These are phyloP conservation scores for Hymenochirus boettgeri DNA, from an alignment of 2,113 vertebrate genomes.

Conservation along the genomic window DNA sequence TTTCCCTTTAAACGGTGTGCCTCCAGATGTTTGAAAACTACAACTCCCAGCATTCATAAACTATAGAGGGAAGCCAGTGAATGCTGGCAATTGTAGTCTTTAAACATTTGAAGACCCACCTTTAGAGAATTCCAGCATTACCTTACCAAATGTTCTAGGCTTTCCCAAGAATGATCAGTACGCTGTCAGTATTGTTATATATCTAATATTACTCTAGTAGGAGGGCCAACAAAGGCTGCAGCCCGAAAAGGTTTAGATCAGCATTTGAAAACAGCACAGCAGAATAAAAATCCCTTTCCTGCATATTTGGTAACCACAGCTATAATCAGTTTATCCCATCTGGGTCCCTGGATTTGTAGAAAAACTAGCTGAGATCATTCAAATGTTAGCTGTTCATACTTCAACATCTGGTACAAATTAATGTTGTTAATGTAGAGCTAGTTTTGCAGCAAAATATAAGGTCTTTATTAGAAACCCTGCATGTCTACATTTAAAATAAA, in stretches of 20 bases:
- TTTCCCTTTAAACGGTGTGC: too few relatives aligned
- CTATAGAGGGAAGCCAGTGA: too few relatives aligned
- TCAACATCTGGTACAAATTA: slow-evolving; percentile 36
- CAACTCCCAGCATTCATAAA: too few relatives aligned
- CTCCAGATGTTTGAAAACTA: too few relatives aligned
- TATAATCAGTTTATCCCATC: slow-evolving; percentile 49
- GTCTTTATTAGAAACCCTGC: background rate
- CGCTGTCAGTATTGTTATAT: too few relatives aligned
- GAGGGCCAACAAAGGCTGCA: slow-evolving; percentile 4
- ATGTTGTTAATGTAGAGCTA: slow-evolving; percentile 4
- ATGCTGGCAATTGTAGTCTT: too few relatives aligned
- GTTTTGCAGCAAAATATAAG: slow-evolving; percentile 10
- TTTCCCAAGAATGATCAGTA: too few relatives aligned
- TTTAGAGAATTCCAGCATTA: too few relatives aligned
- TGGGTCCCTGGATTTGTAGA: slow-evolving; percentile 58
- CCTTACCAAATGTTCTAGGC: too few relatives aligned
- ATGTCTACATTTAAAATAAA: slow-evolving; percentile 4
- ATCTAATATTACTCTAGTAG: too few relatives aligned
- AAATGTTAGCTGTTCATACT: slow-evolving; percentile 14
- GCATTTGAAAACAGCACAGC: background rate
- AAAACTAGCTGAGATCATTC: slow-evolving; percentile 35
- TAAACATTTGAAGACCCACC: too few relatives aligned
- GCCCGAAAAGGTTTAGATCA: background rate
- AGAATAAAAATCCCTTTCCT: slow-evolving; percentile 13
- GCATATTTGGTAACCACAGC: slow-evolving; percentile 31